A percentile compares a stretch with the other conserved stretches of the same genome.
Conservation (phyloP, 1,140 invertebrate genomes). For the Cecropterus lyciades region DNA sequence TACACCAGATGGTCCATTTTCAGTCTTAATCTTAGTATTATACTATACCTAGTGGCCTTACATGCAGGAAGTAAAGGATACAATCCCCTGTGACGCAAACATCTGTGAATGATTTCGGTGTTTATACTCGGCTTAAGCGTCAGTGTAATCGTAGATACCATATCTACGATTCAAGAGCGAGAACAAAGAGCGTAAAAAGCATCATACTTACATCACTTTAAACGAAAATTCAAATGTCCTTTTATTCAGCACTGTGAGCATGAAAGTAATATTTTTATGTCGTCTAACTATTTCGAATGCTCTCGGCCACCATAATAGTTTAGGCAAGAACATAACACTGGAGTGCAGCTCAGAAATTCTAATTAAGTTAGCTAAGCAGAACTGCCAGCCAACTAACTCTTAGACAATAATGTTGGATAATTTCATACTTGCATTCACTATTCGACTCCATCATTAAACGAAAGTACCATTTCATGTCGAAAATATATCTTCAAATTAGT, state of each 20-base stretch:
- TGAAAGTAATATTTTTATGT: constrained; percentile 5
- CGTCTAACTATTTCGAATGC: constrained; percentile 15
- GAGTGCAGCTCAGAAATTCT: constrained; percentile 55
- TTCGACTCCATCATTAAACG: constrained; percentile 17
- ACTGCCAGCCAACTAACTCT: constrained; percentile 41
- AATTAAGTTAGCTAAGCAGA: constrained; percentile 65
- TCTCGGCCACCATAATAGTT: constrained; percentile 23
- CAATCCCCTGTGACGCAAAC: too few relatives aligned
- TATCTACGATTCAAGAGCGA: too few relatives aligned
- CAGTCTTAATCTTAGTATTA: too few relatives aligned
- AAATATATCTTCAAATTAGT: constrained; percentile 22
- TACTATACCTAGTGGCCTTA: too few relatives aligned
- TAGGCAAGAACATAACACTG: constrained; percentile 48
- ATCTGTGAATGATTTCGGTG: too few relatives aligned
- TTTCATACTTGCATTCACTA: constrained; percentile 43
- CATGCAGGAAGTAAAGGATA: too few relatives aligned
- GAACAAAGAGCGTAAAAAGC: too few relatives aligned
- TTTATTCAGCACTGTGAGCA: neutral
- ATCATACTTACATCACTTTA: too few relatives aligned
- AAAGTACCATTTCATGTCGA: constrained; percentile 28
- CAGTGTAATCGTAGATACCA: too few relatives aligned
- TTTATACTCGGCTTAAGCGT: too few relatives aligned
- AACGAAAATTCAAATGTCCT: neutral
- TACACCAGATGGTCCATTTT: too few relatives aligned
- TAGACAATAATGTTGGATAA: constrained; percentile 48